Base-by-base conservation (phyloP, 2,113 vertebrate species). In the Sander vitreus region DNA sequence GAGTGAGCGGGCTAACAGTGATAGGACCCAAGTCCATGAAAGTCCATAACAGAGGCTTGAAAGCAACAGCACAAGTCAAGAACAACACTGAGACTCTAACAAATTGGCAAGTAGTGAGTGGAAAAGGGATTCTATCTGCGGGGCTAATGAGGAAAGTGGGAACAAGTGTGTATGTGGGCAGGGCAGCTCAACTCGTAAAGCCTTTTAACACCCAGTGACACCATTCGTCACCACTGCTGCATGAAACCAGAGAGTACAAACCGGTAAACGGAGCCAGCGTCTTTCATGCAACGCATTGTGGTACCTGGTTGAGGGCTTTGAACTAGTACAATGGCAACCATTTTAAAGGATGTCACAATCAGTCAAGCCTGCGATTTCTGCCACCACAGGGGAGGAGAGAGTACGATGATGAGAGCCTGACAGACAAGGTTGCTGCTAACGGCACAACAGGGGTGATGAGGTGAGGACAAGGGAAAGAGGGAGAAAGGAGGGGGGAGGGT, bases 331-430 rank as follows among this genome's bases (percentile, higher is more conserved):
- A 71, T 74, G 60, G 51, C 86, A 75, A 84, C 76, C 74, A 87
- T 86, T 91, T 73, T 81, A 86, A 55, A 78, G 66, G 63, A 82
- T 85, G 84, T 87, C 91, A 92, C 71, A 86, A 73, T 80, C 83
- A 85, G 80, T 82, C 59, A 48, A 80, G 86, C 68, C 76, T 76
- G 78, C 71, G 71, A 74, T 81, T 72, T 88, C 58, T 65, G 55
- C 69, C 67, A 58, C 79, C 43, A 68, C 70, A 65, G 82, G 70
- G 58, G 59, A 67, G 75, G 7, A 71, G 27, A 65, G 80, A 53
- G 59, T 54, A 63, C 19, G 19, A 43, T 11, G 73, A 27, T 25
- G 25, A 55, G 60, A 72, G 54, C 16, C 59, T 59, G 74, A 68
- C 53, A 55, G 86, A 74, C 47, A 65, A 88, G 81, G 78, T 80